Conservation (phyloP, 1,140 invertebrate species). For the Stratiolaelaps scimitus region DNA sequence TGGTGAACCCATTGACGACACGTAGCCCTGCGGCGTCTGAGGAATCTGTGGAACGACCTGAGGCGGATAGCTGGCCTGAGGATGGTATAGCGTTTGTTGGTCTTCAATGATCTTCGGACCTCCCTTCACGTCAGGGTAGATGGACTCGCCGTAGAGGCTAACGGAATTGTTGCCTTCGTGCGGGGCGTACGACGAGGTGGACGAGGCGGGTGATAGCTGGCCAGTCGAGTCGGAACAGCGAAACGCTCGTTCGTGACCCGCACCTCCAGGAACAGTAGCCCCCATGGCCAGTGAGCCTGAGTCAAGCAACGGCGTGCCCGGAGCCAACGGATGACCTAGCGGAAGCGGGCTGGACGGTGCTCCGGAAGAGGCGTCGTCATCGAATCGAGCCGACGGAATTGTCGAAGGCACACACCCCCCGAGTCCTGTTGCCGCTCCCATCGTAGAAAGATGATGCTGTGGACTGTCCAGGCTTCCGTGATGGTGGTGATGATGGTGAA, state of each 20-base stretch:
- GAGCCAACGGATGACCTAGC: not conserved
- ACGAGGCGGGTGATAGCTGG: constrained; percentile 14
- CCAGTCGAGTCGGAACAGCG: constrained; percentile 27
- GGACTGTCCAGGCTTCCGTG: constrained; percentile 14
- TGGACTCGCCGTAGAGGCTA: not conserved
- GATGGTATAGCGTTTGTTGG: constrained; percentile 16
- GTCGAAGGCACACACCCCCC: no score
- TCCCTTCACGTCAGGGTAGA: constrained; percentile 5
- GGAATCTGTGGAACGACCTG: constrained; percentile 15
- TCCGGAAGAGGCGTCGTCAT: constrained; percentile 26
- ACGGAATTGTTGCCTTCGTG: not conserved
- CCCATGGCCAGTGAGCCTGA: no score
- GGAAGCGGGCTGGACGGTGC: constrained; percentile 18
- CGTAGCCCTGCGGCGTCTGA: not conserved
- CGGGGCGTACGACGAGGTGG: constrained; percentile 14
- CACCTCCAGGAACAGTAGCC: no score
- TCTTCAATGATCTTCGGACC: not conserved
- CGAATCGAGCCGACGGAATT: constrained; percentile 1
- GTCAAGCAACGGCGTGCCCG: no score
- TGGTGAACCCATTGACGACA: not conserved
- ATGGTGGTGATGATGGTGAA: constrained; percentile 34
- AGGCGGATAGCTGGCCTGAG: constrained; percentile 20
- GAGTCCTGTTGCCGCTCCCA: not conserved
- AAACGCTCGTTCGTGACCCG: not conserved
- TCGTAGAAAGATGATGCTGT: constrained; percentile 25